Evolutionary conservation across 53 echinoderm and acorn worm genomes (phyloP), one percentile per base, ranked within the genome.

Genomic region (Pentamera pediparva): DNA sequence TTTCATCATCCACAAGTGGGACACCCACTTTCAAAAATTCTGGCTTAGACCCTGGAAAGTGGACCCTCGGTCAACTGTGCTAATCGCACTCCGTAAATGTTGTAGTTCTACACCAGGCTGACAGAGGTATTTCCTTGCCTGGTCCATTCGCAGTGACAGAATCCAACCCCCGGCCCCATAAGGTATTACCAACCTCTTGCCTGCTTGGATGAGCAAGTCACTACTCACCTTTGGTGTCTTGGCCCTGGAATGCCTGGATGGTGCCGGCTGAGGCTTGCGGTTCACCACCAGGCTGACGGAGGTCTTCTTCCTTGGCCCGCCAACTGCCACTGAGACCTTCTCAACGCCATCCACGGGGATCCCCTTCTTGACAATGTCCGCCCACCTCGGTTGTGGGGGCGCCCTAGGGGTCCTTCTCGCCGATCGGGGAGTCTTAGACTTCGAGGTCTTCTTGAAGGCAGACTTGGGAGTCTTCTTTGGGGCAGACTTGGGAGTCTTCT

Each of bases 331-430:
- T 35, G 75, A 56, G 17, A 70, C 39, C 39, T 41, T 75, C 69
- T 59, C 74, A 18, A 56, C 83, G 24, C 59, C 55, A 62, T 75
- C 71, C 15, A 62, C 29, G 8, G 45, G 35, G 3, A 55, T 61
- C 43, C 86, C 84, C 33, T 75, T 86, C 81, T 96, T 91, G 29
- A 92, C 91, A 34, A 96, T 96, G 64, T 91, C 98, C 37, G 98
- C 98, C 91, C 91, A 96, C 35, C 63, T 79, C 45, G 78, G 81
- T 29, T 83, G 79, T 12, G 85, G 80, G 35, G 90, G 63, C 36
- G 77, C 77, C 28, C 77, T 76, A 13, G 71, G 71, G 32, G 71
- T 70, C 37, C 20, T 49, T 12, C 13, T 45, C 20, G 34, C 52
- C 26, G 32, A 51, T 60, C 58, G 65, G 24, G 81, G 82, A 25